A percentile compares a stretch with the other conserved stretches of the same genome.
phyloP scores from a whole-genome alignment of 1,140 invertebrate genomes.

The Pogonus chalceus region DNA sequence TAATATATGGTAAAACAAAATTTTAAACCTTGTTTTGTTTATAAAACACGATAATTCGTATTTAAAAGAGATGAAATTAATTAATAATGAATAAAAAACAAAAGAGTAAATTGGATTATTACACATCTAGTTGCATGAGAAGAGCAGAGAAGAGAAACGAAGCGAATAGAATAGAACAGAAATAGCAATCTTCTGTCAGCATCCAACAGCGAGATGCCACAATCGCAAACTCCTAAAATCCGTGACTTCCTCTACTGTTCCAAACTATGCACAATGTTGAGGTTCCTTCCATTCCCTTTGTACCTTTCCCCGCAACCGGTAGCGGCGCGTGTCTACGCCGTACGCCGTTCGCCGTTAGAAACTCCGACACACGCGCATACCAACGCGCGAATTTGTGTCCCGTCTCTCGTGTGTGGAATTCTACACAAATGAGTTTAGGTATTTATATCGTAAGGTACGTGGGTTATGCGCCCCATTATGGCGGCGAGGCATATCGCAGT shows the following conservation, averaged over 20 bases:
- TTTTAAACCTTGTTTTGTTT: too few species aligned
- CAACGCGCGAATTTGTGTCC: background rate
- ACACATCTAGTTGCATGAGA: background rate
- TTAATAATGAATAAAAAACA: background rate
- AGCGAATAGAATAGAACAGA: background rate
- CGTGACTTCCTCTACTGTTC: background rate
- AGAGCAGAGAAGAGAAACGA: background rate
- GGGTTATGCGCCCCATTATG: background rate
- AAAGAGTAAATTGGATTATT: background rate
- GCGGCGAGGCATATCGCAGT: too few species aligned
- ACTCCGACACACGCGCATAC: background rate
- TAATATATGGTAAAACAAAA: too few species aligned
- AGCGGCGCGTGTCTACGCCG: background rate
- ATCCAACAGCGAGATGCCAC: too few species aligned
- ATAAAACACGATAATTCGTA: too few species aligned
- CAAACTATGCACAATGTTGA: background rate
- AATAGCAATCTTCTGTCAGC: too few species aligned
- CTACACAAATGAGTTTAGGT: conserved; percentile 1
- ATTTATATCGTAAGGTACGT: background rate
- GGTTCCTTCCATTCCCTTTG: background rate
- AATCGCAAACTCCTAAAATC: background rate
- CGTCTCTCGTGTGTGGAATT: background rate
- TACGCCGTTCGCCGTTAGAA: background rate
- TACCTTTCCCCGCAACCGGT: background rate
- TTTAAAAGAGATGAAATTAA: background rate